Conservation (phyloP, 2,888 invertebrate species). For the Zele albiditarsus region DNA sequence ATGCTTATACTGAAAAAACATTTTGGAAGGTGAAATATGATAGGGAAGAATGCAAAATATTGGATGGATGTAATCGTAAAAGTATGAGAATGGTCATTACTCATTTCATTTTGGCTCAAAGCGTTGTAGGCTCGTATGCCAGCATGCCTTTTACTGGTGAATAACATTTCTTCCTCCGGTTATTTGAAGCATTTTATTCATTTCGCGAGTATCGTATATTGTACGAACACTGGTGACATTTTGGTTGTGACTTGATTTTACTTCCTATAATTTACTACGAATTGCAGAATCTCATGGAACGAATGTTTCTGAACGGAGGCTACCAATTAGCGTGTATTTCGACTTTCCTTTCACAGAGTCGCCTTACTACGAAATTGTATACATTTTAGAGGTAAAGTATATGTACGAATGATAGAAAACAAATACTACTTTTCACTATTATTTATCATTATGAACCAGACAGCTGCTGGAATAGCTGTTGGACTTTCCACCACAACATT, state of each 20-base stretch:
- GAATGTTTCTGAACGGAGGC: not conserved
- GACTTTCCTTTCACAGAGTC: not conserved
- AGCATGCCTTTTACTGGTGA: slow-evolving; percentile 31
- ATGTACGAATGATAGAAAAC: not conserved
- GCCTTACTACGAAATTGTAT: not conserved
- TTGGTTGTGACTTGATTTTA: not conserved
- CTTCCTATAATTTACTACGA: not conserved
- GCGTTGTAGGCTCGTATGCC: slow-evolving; percentile 8
- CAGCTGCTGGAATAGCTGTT: slow-evolving; percentile 33
- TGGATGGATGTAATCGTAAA: slow-evolving; percentile 23
- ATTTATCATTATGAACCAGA: slow-evolving; percentile 27
- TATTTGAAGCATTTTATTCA: not conserved
- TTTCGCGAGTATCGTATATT: too few species aligned
- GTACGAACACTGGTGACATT: too few species aligned
- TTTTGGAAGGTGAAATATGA: slow-evolving; percentile 10
- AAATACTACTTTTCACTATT: not conserved
- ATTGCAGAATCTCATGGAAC: not conserved
- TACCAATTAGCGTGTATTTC: not conserved
- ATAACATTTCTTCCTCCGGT: not conserved
- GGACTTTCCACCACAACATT: slow-evolving; percentile 41
- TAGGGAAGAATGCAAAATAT: not conserved
- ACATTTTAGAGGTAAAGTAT: not conserved
- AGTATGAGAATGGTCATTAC: slow-evolving; percentile 22
- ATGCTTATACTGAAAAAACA: not conserved
- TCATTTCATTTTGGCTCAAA: slow-evolving; percentile 20